Conservation (phyloP, 1,140 invertebrate genomes). For the Hylyphantes graminicola region DNA sequence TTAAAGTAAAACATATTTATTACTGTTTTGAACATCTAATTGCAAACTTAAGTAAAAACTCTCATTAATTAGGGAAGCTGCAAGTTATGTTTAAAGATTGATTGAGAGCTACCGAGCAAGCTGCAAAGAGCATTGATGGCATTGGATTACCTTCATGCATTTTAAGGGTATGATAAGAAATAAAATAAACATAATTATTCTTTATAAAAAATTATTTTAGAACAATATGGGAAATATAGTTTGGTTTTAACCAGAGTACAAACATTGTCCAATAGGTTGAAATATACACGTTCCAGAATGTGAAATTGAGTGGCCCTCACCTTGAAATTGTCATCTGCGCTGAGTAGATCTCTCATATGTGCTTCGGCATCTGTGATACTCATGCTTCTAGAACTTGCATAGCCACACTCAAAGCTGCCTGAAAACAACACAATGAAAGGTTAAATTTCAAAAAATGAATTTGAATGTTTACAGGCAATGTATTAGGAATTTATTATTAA, state of each 20-base stretch:
- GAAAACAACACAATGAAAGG: background rate
- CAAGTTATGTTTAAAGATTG: background rate
- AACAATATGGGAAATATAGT: too few relatives aligned
- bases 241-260: too few relatives aligned
- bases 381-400: conserved; percentile 4
- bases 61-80: too few relatives aligned
- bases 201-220: background rate
- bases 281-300: background rate
- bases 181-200: background rate
- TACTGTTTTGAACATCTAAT: too few relatives aligned
- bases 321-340: conserved; percentile 17
- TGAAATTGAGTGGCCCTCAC: background rate
- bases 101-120: too few relatives aligned
- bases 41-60: too few relatives aligned
- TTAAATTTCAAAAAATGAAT: background rate
- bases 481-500: too few relatives aligned
- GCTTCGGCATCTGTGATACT: conserved; percentile 7
- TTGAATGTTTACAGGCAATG: too few relatives aligned
- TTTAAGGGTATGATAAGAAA: background rate
- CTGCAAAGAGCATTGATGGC: background rate
- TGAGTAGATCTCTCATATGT: conserved; percentile 9
- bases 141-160: background rate
- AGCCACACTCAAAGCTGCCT: conserved; percentile 27
- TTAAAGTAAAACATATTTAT: too few relatives aligned
- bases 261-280: background rate